A percentile compares a stretch with the other conserved stretches of the same genome.
These are phyloP conservation scores for Lethrus apterus DNA, from an alignment of 1,140 invertebrate genomes.

Conservation along the genomic window DNA sequence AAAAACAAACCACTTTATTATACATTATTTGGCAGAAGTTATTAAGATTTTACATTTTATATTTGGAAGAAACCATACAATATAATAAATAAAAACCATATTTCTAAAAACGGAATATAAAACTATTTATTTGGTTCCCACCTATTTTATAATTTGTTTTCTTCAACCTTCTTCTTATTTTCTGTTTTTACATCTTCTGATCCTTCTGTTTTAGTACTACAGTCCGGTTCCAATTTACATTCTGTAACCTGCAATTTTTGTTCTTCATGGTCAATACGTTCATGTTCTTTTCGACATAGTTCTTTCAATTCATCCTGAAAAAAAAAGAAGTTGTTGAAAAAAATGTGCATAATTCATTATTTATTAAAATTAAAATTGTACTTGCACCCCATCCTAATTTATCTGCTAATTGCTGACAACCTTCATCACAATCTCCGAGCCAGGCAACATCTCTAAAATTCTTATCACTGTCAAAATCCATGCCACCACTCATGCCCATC, in stretches of 20 bases:
- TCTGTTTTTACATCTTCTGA: neutral
- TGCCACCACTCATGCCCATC: constrained; percentile 50
- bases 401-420: constrained; percentile 68
- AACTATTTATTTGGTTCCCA: neutral
- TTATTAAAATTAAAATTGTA: constrained; percentile 16
- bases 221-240: constrained; percentile 8
- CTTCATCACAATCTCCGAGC: constrained; percentile 83
- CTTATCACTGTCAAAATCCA: constrained; percentile 59
- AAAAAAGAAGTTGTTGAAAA: constrained; percentile 15
- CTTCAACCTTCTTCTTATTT: constrained; percentile 13
- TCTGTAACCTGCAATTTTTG: neutral
- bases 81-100: neutral
- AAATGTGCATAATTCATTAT: constrained; percentile 13
- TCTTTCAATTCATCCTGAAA: constrained; percentile 53
- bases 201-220: constrained; percentile 1
- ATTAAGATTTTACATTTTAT: constrained; percentile 50
- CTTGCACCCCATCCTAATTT: constrained; percentile 75
- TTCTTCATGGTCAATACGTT: constrained; percentile 41
- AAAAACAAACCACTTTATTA: constrained; percentile 72
- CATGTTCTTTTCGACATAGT: constrained; percentile 49
- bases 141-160: constrained; percentile 2
- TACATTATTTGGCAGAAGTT: constrained; percentile 93
- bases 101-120: neutral
- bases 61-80: constrained; percentile 1
- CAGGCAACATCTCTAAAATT: constrained; percentile 76